phyloP scores from a whole-genome alignment of 1,140 invertebrate genomes.

The Megathymus violae region DNA sequence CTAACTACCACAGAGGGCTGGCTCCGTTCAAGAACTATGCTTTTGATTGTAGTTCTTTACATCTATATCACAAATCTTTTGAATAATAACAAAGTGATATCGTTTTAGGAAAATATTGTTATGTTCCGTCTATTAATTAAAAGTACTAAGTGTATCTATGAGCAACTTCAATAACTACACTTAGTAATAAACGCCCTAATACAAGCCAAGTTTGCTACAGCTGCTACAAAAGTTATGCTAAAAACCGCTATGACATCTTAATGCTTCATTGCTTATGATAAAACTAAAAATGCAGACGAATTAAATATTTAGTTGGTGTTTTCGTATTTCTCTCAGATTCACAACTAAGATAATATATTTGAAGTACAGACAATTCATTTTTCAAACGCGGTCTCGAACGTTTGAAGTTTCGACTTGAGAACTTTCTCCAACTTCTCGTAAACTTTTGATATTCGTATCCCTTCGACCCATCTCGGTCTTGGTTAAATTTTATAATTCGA shows the following conservation, averaged over 20 bases:
- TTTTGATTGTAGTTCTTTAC: too few species aligned
- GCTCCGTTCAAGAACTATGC: too few species aligned
- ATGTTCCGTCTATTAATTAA: too few species aligned
- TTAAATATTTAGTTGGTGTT: constrained; percentile 38
- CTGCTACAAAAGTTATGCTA: constrained; percentile 9
- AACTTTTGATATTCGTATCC: constrained; percentile 74
- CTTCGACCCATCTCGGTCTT: constrained; percentile 57
- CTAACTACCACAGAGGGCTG: too few species aligned
- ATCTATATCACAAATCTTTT: too few species aligned
- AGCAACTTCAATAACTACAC: neutral
- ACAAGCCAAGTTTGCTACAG: neutral
- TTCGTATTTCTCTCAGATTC: constrained; percentile 47
- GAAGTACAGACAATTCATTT: constrained; percentile 80
- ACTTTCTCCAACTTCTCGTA: constrained; percentile 58
- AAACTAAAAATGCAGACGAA: constrained; percentile 16
- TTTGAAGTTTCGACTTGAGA: constrained; percentile 55
- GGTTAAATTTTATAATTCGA: constrained; percentile 69
- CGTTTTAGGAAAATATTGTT: too few species aligned
- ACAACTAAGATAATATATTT: constrained; percentile 71
- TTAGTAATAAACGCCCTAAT: constrained; percentile 1
- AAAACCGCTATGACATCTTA: constrained; percentile 22
- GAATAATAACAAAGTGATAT: too few species aligned
- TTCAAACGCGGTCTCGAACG: constrained; percentile 65
- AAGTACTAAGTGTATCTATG: too few species aligned
- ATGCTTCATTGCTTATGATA: constrained; percentile 27